Conservation (phyloP, 2,797 vertebrate genomes). For the Phyllotis vaccarum region DNA sequence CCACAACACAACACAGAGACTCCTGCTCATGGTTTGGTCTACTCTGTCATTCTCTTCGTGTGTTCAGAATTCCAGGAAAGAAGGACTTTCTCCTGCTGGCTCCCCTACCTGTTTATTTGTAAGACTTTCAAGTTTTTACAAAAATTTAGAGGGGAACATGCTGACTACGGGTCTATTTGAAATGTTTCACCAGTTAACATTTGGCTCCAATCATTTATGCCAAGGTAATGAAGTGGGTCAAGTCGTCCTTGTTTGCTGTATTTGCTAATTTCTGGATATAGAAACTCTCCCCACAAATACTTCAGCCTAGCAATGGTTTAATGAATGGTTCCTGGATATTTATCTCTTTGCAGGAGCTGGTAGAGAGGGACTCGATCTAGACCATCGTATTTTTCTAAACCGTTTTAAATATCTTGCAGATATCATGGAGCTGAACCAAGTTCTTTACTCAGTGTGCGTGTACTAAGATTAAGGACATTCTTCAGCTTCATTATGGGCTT, state of each 20-base stretch:
- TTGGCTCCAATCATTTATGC: background rate
- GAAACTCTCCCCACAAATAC: background rate
- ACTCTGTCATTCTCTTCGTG: background rate
- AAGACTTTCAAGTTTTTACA: background rate
- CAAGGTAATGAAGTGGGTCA: background rate
- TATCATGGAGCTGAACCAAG: constrained; percentile 28
- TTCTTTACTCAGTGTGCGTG: constrained; percentile 47
- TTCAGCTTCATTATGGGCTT: constrained; percentile 36
- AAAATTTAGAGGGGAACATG: background rate
- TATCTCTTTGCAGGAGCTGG: constrained; percentile 26
- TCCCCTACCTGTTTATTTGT: background rate
- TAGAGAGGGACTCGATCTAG: background rate
- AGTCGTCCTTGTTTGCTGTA: background rate
- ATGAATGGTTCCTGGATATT: constrained; percentile 42
- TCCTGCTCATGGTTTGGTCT: background rate
- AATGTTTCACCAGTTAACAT: background rate
- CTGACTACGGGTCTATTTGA: background rate
- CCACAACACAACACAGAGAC: background rate
- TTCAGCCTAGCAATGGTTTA: background rate
- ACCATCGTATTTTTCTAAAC: background rate
- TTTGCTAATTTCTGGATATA: background rate
- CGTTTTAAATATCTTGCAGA: constrained; percentile 59
- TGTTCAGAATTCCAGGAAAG: constrained; percentile 11
- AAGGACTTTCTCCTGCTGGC: background rate
- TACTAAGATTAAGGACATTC: constrained; percentile 37